Conservation (phyloP, 2,113 vertebrate species). For the Nothocercus julius region DNA sequence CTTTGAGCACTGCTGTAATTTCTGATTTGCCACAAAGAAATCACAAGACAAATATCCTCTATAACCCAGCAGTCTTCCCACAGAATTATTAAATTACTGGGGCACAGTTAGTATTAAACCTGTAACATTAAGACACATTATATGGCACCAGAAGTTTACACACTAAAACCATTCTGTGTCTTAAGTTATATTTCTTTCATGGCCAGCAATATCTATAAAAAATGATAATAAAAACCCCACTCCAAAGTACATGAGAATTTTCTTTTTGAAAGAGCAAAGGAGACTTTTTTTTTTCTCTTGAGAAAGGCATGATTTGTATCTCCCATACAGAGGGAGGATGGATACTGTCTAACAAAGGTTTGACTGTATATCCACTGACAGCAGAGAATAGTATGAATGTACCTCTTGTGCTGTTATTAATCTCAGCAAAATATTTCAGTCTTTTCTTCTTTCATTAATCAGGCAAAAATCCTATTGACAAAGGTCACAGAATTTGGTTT, state of each 20-base stretch:
- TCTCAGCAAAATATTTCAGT: constrained; percentile 25
- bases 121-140: constrained; percentile 39
- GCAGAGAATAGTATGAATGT: constrained; percentile 43
- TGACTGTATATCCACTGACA: constrained; percentile 50
- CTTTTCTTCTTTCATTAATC: constrained; percentile 17
- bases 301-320: constrained; percentile 24
- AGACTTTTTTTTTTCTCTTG: constrained; percentile 22
- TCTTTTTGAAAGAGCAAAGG: background rate
- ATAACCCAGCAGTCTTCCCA: constrained; percentile 71
- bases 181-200: constrained; percentile 20
- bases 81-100: constrained; percentile 79
- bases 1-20: constrained; percentile 79
- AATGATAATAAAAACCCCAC: background rate
- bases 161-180: constrained; percentile 56
- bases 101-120: constrained; percentile 44
- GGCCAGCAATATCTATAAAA: background rate
- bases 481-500: constrained; percentile 11
- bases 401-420: constrained; percentile 48
- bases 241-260: constrained; percentile 4
- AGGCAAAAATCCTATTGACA: background rate
- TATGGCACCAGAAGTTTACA: constrained; percentile 26
- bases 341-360: constrained; percentile 43
- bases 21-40: constrained; percentile 76
- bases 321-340: background rate
- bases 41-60: constrained; percentile 81